Base-by-base conservation (phyloP, 2,888 invertebrate species). In the Maniola hyperantus region DNA sequence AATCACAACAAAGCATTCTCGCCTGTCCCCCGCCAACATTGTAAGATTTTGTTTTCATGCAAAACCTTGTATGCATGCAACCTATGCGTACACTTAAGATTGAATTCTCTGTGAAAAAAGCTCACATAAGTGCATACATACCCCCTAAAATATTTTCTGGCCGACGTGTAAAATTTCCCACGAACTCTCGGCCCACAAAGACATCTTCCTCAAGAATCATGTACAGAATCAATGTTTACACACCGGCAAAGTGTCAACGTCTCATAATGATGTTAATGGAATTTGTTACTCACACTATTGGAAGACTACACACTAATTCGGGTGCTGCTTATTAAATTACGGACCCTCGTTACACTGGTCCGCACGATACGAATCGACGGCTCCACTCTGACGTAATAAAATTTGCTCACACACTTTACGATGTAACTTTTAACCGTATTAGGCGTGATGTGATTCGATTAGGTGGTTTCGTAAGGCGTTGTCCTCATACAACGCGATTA, bases 321-420 rank as follows among this genome's bases (percentile, higher is more conserved):
- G 57, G 62, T 58, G 67, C 69, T 72, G 69, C 70, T 75, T 74
- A 76, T 76, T 71, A 67, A 76, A 75, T 76, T 72, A 76, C 33
- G 57, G 66, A 71, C 75, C 74, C 73, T 70, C 71, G 64, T 74
- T 70, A 68, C 68, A 62, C 55, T 71, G 74, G 72, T 70, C 74
- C 74, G 67, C 72, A 64, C 71, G 70, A 75, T 69, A 64, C 74
- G 75, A 66, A 71, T 70, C 68, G 74, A 75, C 72, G 69, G 62
- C 67, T 70, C 61, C 60, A 62, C 60, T 60, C 68, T 64, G 63
- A 64, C 51, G 55, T 70, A 68, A 70, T 68, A 66, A 70, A 70
- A 68, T 70, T 61, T 66, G 65, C 62, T 65, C 64, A 48, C 64
- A 60, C 60, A 55, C 60, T 67, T 64, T 51, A 66, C 68, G 51